These are phyloP conservation scores for Sebastes itinus DNA, from an alignment of 2,797 vertebrate species.

Conservation along the genomic window DNA sequence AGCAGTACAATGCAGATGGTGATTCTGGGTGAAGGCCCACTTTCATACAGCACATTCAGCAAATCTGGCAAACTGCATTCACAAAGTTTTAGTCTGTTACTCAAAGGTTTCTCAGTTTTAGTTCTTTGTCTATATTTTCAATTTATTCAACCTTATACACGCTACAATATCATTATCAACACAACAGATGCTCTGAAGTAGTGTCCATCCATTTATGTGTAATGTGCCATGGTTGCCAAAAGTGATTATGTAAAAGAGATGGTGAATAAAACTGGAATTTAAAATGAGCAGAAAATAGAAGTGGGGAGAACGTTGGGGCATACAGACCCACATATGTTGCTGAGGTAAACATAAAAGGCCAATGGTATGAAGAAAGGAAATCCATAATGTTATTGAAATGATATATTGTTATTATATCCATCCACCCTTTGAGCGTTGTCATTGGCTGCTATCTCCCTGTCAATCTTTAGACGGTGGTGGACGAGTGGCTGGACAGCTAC, in stretches of 20 bases:
- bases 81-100: neutral
- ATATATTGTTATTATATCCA: neutral
- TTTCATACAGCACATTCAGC: conserved; percentile 2
- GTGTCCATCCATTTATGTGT: conserved; percentile 13
- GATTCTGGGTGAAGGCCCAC: conserved; percentile 6
- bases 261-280: conserved; percentile 16
- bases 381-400: conserved; percentile 4
- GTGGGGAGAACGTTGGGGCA: neutral
- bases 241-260: conserved; percentile 35
- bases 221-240: conserved; percentile 13
- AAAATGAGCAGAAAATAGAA: neutral
- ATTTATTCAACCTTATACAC: neutral
- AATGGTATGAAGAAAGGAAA: neutral
- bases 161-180: neutral
- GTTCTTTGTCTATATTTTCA: neutral
- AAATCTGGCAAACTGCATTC: conserved; percentile 9
- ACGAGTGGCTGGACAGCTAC: conserved; percentile 93
- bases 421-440: conserved; percentile 24
- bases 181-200: conserved; percentile 22
- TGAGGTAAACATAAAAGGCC: neutral
- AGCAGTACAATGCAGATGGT: conserved; percentile 22
- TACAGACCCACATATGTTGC: neutral
- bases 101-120: neutral
- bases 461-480: conserved; percentile 85
- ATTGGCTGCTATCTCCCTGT: conserved; percentile 58